Percentiles rank a stretch among this genome's conserved stretches.
Evolutionary conservation across 2,888 invertebrate genomes (phyloP).

Genomic region (Gymnoscelis rufifasciata): DNA sequence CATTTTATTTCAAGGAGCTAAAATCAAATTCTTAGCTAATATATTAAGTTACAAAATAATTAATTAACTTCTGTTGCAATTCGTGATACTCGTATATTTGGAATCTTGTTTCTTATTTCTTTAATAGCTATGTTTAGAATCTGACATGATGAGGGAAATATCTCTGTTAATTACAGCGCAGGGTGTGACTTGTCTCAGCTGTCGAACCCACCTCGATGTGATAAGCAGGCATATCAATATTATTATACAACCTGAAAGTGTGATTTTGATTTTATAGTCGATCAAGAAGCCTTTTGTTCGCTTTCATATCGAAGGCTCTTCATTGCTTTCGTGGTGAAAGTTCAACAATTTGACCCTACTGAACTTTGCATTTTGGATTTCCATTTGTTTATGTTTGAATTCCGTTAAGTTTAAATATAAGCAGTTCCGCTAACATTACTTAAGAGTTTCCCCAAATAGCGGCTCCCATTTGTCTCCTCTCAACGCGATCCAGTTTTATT

Average conservation of each 20-base stretch:
- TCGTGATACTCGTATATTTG: too few relatives aligned
- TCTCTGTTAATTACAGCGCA: too few relatives aligned
- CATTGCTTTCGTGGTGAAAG: constrained; percentile 28
- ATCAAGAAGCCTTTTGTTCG: constrained; percentile 22
- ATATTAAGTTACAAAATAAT: too few relatives aligned
- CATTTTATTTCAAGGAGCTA: too few relatives aligned
- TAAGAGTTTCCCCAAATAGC: constrained; percentile 13
- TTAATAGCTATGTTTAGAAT: too few relatives aligned
- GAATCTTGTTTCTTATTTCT: too few relatives aligned
- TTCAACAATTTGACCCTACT: constrained; percentile 15
- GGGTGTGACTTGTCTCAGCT: too few relatives aligned
- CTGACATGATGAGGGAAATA: too few relatives aligned
- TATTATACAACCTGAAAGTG: constrained; percentile 16
- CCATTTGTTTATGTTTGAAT: constrained; percentile 5
- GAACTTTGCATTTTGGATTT: constrained; percentile 11
- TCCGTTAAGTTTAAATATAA: too few relatives aligned
- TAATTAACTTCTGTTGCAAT: too few relatives aligned
- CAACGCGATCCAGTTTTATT: constrained; percentile 23
- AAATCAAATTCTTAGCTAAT: too few relatives aligned
- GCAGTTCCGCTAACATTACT: not conserved
- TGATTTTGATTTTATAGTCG: constrained; percentile 22
- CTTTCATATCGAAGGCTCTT: constrained; percentile 23
- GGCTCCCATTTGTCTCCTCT: constrained; percentile 17
- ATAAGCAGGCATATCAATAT: not conserved
- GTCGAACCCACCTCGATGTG: too few relatives aligned